Conservation (phyloP, 2,888 invertebrate genomes). For the Uropetala carovei region DNA sequence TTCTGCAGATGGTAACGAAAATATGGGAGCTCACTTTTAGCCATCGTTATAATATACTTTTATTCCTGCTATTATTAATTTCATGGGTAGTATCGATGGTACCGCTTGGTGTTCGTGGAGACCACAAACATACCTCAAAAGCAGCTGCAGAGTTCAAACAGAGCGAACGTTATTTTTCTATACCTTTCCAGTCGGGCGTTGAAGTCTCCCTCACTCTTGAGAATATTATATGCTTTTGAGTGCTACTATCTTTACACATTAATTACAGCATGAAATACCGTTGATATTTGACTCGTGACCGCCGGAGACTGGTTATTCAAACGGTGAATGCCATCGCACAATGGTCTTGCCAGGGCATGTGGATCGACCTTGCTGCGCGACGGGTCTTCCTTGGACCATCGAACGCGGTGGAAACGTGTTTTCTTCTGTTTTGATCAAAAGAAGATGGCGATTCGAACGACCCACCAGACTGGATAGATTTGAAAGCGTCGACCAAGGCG, state of each 20-base stretch:
- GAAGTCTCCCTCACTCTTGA: slow-evolving; percentile 23
- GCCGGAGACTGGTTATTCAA: slow-evolving; percentile 50
- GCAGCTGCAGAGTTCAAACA: not conserved
- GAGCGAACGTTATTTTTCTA: not conserved
- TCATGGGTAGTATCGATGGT: too few species aligned
- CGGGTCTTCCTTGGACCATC: not conserved
- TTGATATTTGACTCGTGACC: slow-evolving; percentile 61
- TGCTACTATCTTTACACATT: slow-evolving; percentile 49
- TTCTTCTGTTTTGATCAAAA: not conserved
- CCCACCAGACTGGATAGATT: not conserved
- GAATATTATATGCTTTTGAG: slow-evolving; percentile 40
- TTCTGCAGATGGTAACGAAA: too few species aligned
- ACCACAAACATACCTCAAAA: not conserved
- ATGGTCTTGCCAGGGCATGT: not conserved
- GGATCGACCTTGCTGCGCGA: too few species aligned
- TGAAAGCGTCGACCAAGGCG: not conserved
- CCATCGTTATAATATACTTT: too few species aligned
- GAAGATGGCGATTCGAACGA: not conserved
- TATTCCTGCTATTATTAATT: too few species aligned
- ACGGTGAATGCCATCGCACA: slow-evolving; percentile 15
- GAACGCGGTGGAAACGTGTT: slow-evolving; percentile 37
- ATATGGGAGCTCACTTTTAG: too few species aligned
- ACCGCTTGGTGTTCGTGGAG: not conserved
- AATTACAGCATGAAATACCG: slow-evolving; percentile 60
- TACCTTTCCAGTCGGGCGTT: slow-evolving; percentile 28